phyloP scores from a whole-genome alignment of 2,888 invertebrate genomes.

The Galeruca laticollis region DNA sequence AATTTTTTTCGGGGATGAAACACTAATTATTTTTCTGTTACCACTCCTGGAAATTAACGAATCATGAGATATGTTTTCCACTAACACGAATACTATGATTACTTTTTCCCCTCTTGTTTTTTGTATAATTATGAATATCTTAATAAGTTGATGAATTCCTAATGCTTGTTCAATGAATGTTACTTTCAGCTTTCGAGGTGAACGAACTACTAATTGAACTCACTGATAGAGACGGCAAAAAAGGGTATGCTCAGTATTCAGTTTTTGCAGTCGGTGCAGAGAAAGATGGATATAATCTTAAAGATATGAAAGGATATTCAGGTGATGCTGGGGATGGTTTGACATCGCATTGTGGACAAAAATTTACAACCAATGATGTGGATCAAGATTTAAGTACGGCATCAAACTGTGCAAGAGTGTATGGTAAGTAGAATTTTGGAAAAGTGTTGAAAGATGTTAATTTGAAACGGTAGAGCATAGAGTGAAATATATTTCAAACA shows the following conservation, averaged over 20 bases:
- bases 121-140: no score
- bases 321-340: slow-evolving; percentile 29
- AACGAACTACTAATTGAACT: slow-evolving; percentile 29
- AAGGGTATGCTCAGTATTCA: slow-evolving; percentile 24
- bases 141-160: no score
- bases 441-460: no score
- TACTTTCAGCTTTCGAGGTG: neutral
- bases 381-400: slow-evolving; percentile 12
- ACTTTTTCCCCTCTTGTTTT: no score
- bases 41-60: no score
- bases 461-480: no score
- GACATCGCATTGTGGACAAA: neutral
- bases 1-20: no score
- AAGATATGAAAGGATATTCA: slow-evolving; percentile 14
- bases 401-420: slow-evolving; percentile 13
- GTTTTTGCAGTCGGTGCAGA: slow-evolving; percentile 23
- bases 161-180: no score
- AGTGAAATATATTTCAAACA: no score
- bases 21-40: no score
- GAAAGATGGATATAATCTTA: slow-evolving; percentile 25
- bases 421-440: slow-evolving; percentile 7
- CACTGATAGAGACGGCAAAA: slow-evolving; percentile 21
- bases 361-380: slow-evolving; percentile 26
- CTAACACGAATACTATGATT: no score
- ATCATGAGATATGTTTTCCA: no score